Evolutionary conservation across 2,797 vertebrate genomes (phyloP), one percentile per base, ranked within the genome.

Genomic region (Peromyscus nudipes): DNA sequence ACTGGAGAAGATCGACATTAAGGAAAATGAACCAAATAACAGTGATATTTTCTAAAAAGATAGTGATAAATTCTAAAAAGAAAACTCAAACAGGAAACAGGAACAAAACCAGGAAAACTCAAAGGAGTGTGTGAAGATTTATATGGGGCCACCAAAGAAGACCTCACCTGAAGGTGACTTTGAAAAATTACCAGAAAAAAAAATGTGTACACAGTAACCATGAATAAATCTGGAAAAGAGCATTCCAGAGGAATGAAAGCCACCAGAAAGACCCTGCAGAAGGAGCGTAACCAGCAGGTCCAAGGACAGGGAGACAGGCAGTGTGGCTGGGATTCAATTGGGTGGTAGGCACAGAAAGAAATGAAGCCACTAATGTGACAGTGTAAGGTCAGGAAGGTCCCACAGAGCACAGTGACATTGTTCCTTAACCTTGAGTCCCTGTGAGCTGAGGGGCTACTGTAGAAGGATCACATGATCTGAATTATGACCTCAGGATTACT

Each of bases 331-430:
- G 92, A 64, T 21, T 0, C n/a, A 73, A 16, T n/a, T 75, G 55
- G 34, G 0, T 13, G 60, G 8, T 49, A 23, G 4, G 46, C 0
- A 1, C 4, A 21, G 9, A 3, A 29, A 52, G 37, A 95, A n/a
- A 29, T 0, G 21, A 75, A 13, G 13, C 31, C 43, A 52, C 46
- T 69, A 31, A 79, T 52, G 27, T 1, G 10, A 52, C 8, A 12
- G 29, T 14, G 6, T 3, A 55, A 31, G 11, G 8, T 46, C 7
- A 57, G 84, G 2, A 4, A 60, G 60, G 43, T 3, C 16, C n/a
- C 0, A 0, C 0, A 9, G 27, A 31, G 16, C 8, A n/a, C 0
- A 16, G 43, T 4, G 13, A 6, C 43, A 3, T 4, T 13, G 40
- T 6, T 40, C 8, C 1, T 1, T 64, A 49, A 29, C 89, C 82